These are phyloP conservation scores for Nephila pilipes DNA, from an alignment of 1,140 invertebrate species.

Conservation along the genomic window DNA sequence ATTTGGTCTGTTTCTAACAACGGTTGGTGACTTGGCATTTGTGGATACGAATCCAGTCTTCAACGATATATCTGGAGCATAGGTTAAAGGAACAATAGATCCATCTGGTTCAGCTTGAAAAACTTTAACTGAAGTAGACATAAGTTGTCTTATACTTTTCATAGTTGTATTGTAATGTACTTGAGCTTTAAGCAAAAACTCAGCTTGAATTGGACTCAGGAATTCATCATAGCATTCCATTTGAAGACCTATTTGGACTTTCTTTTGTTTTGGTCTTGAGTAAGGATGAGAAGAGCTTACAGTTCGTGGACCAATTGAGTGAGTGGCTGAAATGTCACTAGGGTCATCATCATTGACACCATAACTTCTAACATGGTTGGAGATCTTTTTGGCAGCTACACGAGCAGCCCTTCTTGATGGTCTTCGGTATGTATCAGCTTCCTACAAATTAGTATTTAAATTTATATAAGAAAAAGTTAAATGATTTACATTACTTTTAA, in stretches of 20 bases:
- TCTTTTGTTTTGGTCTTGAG: conserved; percentile 2
- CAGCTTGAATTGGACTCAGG: conserved; percentile 44
- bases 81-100: neutral
- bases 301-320: neutral
- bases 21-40: neutral
- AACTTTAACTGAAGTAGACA: conserved; percentile 32
- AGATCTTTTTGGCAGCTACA: conserved; percentile 69
- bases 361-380: conserved; percentile 44
- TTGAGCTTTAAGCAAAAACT: conserved; percentile 42
- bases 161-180: conserved; percentile 53
- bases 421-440: neutral
- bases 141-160: conserved; percentile 33
- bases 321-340: neutral
- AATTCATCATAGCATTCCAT: conserved; percentile 70
- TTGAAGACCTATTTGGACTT: neutral
- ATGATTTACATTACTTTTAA: no score
- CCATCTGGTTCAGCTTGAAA: conserved; percentile 17
- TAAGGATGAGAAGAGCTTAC: neutral
- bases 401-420: conserved; percentile 65
- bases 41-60: neutral
- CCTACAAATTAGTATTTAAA: conserved; percentile 12
- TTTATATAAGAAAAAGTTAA: neutral
- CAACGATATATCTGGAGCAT: neutral
- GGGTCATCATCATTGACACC: neutral
- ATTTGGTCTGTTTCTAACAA: neutral